Conservation (phyloP, 2,888 invertebrate genomes). For the Buathra laborator region DNA sequence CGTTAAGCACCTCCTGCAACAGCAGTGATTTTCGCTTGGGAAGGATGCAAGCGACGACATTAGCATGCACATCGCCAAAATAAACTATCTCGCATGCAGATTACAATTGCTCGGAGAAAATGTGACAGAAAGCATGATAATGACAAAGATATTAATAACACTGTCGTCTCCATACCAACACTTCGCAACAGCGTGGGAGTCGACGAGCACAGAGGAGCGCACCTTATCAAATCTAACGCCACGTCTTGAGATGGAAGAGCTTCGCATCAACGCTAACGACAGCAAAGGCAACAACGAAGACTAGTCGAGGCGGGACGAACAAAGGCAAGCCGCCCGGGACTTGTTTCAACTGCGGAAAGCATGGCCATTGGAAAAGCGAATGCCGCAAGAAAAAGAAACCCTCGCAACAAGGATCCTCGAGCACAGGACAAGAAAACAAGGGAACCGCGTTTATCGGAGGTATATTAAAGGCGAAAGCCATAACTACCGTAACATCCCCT, state of each 20-base stretch:
- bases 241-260: conserved; percentile 51
- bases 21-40: conserved; percentile 53
- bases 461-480: no score
- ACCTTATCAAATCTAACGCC: conserved; percentile 47
- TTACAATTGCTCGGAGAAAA: conserved; percentile 49
- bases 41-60: conserved; percentile 68
- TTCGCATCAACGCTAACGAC: conserved; percentile 5
- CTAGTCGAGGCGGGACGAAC: neutral
- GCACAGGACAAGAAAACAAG: neutral
- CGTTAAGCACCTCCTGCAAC: conserved; percentile 69
- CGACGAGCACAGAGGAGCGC: conserved; percentile 18
- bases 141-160: conserved; percentile 65
- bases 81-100: conserved; percentile 64
- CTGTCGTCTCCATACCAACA: conserved; percentile 67
- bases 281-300: neutral
- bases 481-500: neutral
- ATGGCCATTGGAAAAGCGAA: conserved; percentile 58
- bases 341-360: conserved; percentile 66
- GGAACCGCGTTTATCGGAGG: conserved; percentile 2
- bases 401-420: no score
- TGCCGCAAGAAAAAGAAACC: conserved; percentile 21
- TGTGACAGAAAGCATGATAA: conserved; percentile 52
- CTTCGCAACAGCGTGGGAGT: conserved; percentile 71
- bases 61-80: conserved; percentile 69
- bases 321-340: conserved; percentile 18